Evolutionary conservation across 1,140 invertebrate species (phyloP).

Genomic region (Bradysia coprophila): DNA sequence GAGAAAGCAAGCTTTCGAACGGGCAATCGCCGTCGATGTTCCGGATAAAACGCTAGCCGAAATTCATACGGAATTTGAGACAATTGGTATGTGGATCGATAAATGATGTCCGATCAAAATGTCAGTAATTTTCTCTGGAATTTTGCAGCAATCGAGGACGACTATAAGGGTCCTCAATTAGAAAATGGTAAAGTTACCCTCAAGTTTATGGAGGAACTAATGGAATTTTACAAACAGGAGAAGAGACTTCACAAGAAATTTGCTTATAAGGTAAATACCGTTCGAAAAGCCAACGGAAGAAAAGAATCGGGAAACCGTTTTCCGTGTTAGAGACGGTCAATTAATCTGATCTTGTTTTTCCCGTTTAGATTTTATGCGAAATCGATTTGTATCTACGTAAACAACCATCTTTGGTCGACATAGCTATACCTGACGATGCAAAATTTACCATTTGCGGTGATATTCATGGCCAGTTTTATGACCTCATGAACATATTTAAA

Average conservation of each 20-base stretch:
- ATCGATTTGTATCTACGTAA: constrained; percentile 69
- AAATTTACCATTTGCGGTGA: constrained; percentile 99
- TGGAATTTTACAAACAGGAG: constrained; percentile 80
- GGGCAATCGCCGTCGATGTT: constrained; percentile 90
- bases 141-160: constrained; percentile 79
- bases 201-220: constrained; percentile 67
- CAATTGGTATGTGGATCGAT: too few species aligned
- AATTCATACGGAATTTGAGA: constrained; percentile 64
- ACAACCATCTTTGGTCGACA: constrained; percentile 78
- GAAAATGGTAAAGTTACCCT: constrained; percentile 77
- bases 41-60: constrained; percentile 72
- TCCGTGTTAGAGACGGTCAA: too few species aligned
- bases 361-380: constrained; percentile 78
- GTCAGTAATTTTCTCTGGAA: constrained; percentile 1
- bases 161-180: constrained; percentile 81
- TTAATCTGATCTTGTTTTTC: background rate
- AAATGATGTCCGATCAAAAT: constrained; percentile 23
- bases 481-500: constrained; percentile 95
- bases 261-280: constrained; percentile 70
- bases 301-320: too few species aligned
- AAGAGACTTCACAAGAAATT: constrained; percentile 92
- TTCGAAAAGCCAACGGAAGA: too few species aligned
- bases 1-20: constrained; percentile 86
- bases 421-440: constrained; percentile 63
- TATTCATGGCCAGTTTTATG: constrained; percentile 98